A percentile compares a stretch with the other conserved stretches of the same genome.
These are phyloP conservation scores for Eristalis intricaria DNA, from an alignment of 2,888 invertebrate species.

Conservation along the genomic window DNA sequence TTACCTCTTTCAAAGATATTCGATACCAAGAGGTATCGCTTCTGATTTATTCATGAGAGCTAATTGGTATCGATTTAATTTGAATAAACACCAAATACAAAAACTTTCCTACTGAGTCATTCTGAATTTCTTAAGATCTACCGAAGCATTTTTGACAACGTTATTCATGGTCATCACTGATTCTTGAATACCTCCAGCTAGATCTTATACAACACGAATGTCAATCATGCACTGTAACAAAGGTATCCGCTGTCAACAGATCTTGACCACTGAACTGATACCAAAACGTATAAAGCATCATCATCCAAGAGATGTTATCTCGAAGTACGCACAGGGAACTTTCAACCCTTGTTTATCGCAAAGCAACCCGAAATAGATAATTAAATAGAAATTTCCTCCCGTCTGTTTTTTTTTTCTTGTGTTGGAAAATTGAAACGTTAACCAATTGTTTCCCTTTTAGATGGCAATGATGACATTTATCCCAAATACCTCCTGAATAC, in stretches of 20 bases:
- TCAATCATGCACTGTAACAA: neutral
- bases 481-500: constrained; percentile 70
- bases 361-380: constrained; percentile 43
- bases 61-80: constrained; percentile 28
- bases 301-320: neutral
- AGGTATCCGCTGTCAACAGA: neutral
- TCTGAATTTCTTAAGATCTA: neutral
- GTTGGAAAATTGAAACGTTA: constrained; percentile 67
- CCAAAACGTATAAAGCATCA: neutral
- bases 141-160: neutral
- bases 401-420: neutral
- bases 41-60: constrained; percentile 18
- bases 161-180: neutral
- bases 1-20: neutral
- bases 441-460: constrained; percentile 71
- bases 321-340: neutral
- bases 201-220: neutral
- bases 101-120: neutral
- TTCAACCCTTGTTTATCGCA: constrained; percentile 33
- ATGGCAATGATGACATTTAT: constrained; percentile 69
- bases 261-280: neutral
- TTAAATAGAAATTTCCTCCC: constrained; percentile 62
- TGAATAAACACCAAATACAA: neutral
- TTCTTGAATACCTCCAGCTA: neutral
- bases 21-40: neutral